Conservation (phyloP, 1,140 invertebrate genomes). For the Pseudomyrmex cubaensis region DNA sequence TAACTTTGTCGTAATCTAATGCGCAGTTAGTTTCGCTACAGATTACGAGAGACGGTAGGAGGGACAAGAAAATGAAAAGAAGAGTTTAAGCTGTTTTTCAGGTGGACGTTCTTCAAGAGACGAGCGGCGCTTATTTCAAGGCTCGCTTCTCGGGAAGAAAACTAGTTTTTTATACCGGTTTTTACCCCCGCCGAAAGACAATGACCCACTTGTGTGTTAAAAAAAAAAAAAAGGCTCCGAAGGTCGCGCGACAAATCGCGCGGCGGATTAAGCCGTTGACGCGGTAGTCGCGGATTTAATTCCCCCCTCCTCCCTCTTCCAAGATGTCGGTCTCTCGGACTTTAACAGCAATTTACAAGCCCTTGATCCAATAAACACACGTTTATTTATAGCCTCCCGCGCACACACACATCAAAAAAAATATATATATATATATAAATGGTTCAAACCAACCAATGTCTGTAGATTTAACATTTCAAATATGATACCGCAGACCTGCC, state of each 20-base stretch:
- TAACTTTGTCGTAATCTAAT: constrained; percentile 14
- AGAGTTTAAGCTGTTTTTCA: background rate
- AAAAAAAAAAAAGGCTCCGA: constrained; percentile 40
- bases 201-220: constrained; percentile 59
- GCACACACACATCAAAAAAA: too few relatives aligned
- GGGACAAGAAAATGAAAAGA: background rate
- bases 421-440: too few relatives aligned
- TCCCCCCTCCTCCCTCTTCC: background rate
- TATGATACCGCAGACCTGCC: too few relatives aligned
- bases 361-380: background rate
- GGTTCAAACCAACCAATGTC: too few relatives aligned
- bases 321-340: background rate
- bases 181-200: constrained; percentile 3
- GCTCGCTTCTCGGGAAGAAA: constrained; percentile 16
- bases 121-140: constrained; percentile 22
- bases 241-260: constrained; percentile 40
- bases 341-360: constrained; percentile 3
- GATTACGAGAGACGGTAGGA: background rate
- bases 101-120: background rate
- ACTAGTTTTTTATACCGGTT: constrained; percentile 19
- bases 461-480: too few relatives aligned
- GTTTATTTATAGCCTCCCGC: background rate
- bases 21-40: background rate
- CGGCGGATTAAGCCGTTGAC: background rate
- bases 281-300: constrained; percentile 24